These are phyloP conservation scores for Meiosimyza decipiens DNA, from an alignment of 2,888 invertebrate species.

Conservation along the genomic window DNA sequence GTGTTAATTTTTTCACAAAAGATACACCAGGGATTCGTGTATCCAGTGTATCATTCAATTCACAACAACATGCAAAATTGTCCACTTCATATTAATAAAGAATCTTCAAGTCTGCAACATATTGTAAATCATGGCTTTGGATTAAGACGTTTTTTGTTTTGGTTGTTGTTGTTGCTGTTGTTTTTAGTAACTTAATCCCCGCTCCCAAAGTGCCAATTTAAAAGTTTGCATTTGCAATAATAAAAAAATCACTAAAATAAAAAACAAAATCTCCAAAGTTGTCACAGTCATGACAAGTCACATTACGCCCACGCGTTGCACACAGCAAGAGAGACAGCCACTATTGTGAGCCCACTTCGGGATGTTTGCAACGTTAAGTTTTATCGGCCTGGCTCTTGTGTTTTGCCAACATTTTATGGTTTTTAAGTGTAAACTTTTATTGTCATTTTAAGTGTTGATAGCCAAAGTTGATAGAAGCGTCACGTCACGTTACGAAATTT, in stretches of 20 bases:
- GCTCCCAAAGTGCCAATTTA: constrained; percentile 18
- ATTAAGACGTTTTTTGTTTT: constrained; percentile 55
- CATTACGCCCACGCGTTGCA: constrained; percentile 20
- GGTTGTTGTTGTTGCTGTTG: constrained; percentile 24
- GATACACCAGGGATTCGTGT: constrained; percentile 46
- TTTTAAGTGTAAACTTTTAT: constrained; percentile 55
- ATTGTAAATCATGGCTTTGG: constrained; percentile 43
- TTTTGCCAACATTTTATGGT: background rate
- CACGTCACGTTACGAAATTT: background rate
- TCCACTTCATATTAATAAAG: constrained; percentile 21
- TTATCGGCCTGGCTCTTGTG: background rate
- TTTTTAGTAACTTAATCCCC: constrained; percentile 38
- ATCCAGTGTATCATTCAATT: background rate
- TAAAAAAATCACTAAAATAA: constrained; percentile 8
- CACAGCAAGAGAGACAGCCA: constrained; percentile 45
- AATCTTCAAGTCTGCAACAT: background rate
- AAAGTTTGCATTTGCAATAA: constrained; percentile 21
- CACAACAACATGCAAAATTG: constrained; percentile 17
- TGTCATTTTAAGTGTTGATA: constrained; percentile 38
- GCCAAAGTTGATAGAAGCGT: constrained; percentile 52
- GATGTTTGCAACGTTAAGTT: too few species aligned
- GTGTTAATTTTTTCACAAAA: constrained; percentile 42
- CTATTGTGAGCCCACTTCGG: background rate
- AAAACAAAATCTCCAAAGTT: constrained; percentile 16
- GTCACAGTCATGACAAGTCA: constrained; percentile 27